Percentiles rank a stretch among this genome's conserved stretches.
These are phyloP conservation scores for Coranthus polyacanthus DNA, from an alignment of 2,797 vertebrate genomes.

Conservation along the genomic window DNA sequence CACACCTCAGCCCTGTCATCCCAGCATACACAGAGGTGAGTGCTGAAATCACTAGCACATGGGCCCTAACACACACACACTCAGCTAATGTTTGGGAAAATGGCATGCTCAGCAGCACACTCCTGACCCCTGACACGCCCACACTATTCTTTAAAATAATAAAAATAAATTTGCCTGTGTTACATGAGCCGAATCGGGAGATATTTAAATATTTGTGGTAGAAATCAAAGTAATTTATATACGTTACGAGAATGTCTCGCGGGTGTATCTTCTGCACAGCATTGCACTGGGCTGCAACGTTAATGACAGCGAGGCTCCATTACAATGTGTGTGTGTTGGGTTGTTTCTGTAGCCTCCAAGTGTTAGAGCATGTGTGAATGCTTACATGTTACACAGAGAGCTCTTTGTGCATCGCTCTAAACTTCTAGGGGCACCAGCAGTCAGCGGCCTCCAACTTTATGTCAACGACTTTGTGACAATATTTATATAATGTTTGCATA, in stretches of 20 bases:
- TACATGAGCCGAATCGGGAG: constrained; percentile 56
- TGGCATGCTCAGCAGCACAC: constrained; percentile 42
- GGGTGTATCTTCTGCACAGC: constrained; percentile 8
- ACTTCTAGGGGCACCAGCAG: constrained; percentile 53
- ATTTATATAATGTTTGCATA: constrained; percentile 79
- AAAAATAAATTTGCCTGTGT: constrained; percentile 70
- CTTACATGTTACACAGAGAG: constrained; percentile 72
- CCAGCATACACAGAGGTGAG: constrained; percentile 62
- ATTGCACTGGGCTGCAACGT: constrained; percentile 26
- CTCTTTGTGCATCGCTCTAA: constrained; percentile 72
- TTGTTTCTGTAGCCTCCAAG: constrained; percentile 11
- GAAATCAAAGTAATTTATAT: constrained; percentile 26
- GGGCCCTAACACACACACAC: constrained; percentile 57
- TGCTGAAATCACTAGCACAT: constrained; percentile 82
- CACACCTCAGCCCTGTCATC: constrained; percentile 70
- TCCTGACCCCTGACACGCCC: constrained; percentile 53
- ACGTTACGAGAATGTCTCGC: constrained; percentile 16
- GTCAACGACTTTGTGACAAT: constrained; percentile 69
- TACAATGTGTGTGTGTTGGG: constrained; percentile 38
- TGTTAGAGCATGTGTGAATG: constrained; percentile 63
- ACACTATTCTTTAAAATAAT: constrained; percentile 52
- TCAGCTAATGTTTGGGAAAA: constrained; percentile 68
- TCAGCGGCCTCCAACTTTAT: constrained; percentile 65
- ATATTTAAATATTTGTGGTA: constrained; percentile 53
- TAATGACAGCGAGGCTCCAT: constrained; percentile 25